Conservation (phyloP, 2,888 invertebrate species). For the Drosophila kuntzei region DNA sequence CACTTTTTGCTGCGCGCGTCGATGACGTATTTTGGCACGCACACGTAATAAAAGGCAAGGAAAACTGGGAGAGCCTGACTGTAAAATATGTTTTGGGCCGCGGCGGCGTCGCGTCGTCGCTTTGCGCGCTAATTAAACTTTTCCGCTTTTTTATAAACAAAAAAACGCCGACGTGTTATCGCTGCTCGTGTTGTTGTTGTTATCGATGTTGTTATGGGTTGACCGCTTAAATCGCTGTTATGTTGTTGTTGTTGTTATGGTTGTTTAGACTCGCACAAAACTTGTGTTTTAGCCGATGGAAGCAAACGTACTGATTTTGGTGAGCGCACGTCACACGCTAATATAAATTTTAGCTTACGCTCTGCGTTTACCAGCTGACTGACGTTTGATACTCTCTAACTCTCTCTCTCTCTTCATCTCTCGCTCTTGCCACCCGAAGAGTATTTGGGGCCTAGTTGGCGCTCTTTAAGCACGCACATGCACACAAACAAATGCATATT, state of each 20-base stretch:
- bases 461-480: conserved; percentile 42
- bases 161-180: conserved; percentile 57
- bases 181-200: conserved; percentile 17
- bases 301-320: conserved; percentile 74
- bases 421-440: conserved; percentile 33
- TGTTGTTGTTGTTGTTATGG: conserved; percentile 29
- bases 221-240: conserved; percentile 24
- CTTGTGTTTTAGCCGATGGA: conserved; percentile 62
- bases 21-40: conserved; percentile 74
- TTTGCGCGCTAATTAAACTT: conserved; percentile 44
- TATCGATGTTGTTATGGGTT: conserved; percentile 38
- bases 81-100: conserved; percentile 8
- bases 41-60: conserved; percentile 56
- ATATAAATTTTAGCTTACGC: conserved; percentile 68
- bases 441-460: conserved; percentile 17
- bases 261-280: conserved; percentile 40
- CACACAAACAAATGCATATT: conserved; percentile 23
- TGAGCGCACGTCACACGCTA: conserved; percentile 63
- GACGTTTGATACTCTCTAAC: conserved; percentile 36
- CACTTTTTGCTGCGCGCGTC: conserved; percentile 71
- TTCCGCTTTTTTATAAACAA: conserved; percentile 55
- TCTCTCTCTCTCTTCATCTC: conserved; percentile 24
- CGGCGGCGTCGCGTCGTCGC: conserved; percentile 41
- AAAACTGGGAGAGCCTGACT: conserved; percentile 50
- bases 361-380: conserved; percentile 52